phyloP scores from a whole-genome alignment of 2,797 vertebrate genomes.

The Pipistrellus pipistrellus region DNA sequence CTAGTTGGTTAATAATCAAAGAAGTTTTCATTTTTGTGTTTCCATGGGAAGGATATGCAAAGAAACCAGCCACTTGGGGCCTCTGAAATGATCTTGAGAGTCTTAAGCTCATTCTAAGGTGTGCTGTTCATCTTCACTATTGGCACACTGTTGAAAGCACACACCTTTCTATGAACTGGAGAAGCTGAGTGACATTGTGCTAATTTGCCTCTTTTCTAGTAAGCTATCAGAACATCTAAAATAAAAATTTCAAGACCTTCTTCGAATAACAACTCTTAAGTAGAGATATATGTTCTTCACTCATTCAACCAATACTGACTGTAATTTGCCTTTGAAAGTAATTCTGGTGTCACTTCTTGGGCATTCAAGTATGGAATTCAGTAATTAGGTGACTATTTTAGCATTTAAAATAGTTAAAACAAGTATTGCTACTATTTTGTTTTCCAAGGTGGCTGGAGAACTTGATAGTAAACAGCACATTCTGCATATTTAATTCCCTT shows the following conservation, averaged over 20 bases:
- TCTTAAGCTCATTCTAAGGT: neutral
- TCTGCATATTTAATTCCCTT: neutral
- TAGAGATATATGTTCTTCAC: neutral
- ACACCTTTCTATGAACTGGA: neutral
- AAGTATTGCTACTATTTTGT: neutral
- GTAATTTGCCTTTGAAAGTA: neutral
- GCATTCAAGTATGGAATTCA: no score
- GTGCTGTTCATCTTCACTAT: rapidly evolving
- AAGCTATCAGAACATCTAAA: neutral
- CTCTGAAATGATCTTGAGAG: neutral
- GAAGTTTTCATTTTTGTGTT: neutral
- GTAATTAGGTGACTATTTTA: neutral
- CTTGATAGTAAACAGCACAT: neutral
- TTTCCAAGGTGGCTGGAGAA: neutral
- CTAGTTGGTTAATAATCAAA: neutral
- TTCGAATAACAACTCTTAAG: neutral
- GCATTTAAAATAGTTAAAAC: neutral
- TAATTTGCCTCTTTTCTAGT: neutral
- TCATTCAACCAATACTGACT: neutral
- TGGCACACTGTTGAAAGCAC: neutral
- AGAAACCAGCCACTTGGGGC: neutral
- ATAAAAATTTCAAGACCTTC: neutral
- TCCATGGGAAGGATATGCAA: neutral
- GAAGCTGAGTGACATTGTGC: neutral
- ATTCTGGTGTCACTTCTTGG: neutral